Base-by-base conservation (phyloP, 1,140 invertebrate genomes). In the Bombus vancouverensis region DNA sequence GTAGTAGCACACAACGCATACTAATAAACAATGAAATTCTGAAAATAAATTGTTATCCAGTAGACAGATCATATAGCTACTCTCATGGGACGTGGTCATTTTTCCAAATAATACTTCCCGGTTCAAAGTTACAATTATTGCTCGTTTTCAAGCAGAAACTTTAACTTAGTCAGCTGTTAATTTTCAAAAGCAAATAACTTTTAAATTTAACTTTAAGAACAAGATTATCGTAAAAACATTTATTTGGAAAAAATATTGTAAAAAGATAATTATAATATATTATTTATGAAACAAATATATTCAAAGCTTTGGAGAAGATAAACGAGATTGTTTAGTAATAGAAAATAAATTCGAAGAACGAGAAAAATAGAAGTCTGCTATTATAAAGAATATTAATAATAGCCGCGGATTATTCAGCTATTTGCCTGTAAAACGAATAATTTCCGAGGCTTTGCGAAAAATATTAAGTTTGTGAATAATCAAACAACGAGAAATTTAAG, bases 1-100 rank as follows among this genome's bases (percentile, higher is more conserved):
- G 6, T 39, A 37, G 9, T 39, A 13, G 13, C 74, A 28, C 22
- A n/a, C 34, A 65, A 57, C 68, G 57, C 57, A 42, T 72, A 37
- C 10, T 34, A 65, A 59, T 59, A 70, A 71, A 71, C 66, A n/a
- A 28, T 34, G 39, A 72, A 47, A 83, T 78, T 65, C 12, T 8
- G 44, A 3, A 70, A 65, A 39, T 25, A 66, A 53, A 68, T 73
- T 39, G 59, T 25, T 34, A n/a, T 37, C 9, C 32, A 10, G 3
- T 68, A 25, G 18, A 1, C 9, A 37, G 3, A 10, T 10, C 3
- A 22, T 32, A 5, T 13, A 32, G 22, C 25, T 44, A 13, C 2
- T 13, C 1, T 32, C 37, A 4, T 1, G 8, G 57, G 28, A 62
- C 5, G 22, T 2, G 1, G 28, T 18, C 12, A 34, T 62, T 68